Base-by-base conservation (phyloP, 1,140 invertebrate species). In the Apis dorsata region DNA sequence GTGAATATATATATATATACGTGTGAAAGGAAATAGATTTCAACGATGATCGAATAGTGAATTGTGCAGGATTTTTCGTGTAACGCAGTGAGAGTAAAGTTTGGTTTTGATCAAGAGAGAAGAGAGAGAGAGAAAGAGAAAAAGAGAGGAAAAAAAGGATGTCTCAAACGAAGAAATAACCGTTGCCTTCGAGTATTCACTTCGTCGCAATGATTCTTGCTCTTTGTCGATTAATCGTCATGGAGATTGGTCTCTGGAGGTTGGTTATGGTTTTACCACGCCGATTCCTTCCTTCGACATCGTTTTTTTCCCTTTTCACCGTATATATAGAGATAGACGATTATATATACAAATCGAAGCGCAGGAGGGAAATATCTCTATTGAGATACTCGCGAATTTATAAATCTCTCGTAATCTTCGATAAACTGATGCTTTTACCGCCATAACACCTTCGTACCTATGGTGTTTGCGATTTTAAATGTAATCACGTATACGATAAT, bases 211-310 rank as follows among this genome's bases (percentile, higher is more conserved):
- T 83, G 79, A 66, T 83, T 70, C 63, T 62, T 28, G 15, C 57
- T 55, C 24, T 82, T 83, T 78, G 74, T 57, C 84, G 49, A 70
- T 86, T 79, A 57, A 49, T 76, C 59, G 69, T 24, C 62, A 86
- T 83, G 85, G 70, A 74, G 73, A 73, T 44, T 72, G 69, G 69
- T 28, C 60, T 73, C 28, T 49, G 79, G 70, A 80, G 79, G 79
- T 80, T 80, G 49, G 79, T 80, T 60, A n/a, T 69, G 19, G 21
- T 69, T 69, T 69, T 44, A 69, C 34, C 21, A 34, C 19, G 34
- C 10, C 3, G 65, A 66, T 44, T 66, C 65, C 1, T 66, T 28
- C 28, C 34, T 66, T 66, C 21, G 28, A 66, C 19, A 49, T 69
- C 21, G 66, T 49, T n/a, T 13, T 49, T 4, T 49, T 13, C n/a